Conservation (phyloP, 2,797 vertebrate genomes). For the Liasis olivaceus region DNA sequence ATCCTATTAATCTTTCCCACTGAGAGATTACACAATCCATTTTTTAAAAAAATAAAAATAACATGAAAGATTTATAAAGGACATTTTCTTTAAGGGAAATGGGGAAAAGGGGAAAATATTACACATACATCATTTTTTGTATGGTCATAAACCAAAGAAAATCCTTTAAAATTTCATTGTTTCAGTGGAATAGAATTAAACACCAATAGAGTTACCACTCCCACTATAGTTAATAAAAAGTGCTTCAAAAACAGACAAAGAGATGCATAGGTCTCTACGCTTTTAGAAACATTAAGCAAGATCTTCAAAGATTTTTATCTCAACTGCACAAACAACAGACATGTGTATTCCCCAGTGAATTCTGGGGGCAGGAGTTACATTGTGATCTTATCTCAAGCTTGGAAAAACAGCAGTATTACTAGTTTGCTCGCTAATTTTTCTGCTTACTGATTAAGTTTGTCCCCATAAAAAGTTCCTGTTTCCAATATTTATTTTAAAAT, state of each 20-base stretch:
- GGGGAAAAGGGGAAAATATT: not conserved
- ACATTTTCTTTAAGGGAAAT: not conserved
- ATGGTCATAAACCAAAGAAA: not conserved
- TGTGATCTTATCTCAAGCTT: constrained; percentile 9
- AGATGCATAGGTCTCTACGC: not conserved
- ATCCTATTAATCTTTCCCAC: not conserved
- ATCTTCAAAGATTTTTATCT: constrained; percentile 16
- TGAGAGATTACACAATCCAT: not conserved
- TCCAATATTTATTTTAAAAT: constrained; percentile 22
- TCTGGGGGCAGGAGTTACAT: not conserved
- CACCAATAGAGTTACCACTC: not conserved
- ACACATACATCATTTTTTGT: not conserved
- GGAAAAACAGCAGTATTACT: not conserved
- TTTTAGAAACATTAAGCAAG: not conserved
- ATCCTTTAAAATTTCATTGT: not conserved
- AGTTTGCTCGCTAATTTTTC: not conserved
- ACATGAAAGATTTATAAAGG: not conserved
- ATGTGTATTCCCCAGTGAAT: not conserved
- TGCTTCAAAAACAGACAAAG: constrained; percentile 1
- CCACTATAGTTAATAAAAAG: not conserved
- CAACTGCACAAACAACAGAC: not conserved
- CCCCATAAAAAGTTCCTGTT: not conserved
- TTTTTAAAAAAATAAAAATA: not conserved
- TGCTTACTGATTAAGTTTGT: not conserved
- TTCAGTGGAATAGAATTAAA: not conserved